Conservation (phyloP, 2,888 invertebrate genomes). For the Lordiphosa fenestrarum region DNA sequence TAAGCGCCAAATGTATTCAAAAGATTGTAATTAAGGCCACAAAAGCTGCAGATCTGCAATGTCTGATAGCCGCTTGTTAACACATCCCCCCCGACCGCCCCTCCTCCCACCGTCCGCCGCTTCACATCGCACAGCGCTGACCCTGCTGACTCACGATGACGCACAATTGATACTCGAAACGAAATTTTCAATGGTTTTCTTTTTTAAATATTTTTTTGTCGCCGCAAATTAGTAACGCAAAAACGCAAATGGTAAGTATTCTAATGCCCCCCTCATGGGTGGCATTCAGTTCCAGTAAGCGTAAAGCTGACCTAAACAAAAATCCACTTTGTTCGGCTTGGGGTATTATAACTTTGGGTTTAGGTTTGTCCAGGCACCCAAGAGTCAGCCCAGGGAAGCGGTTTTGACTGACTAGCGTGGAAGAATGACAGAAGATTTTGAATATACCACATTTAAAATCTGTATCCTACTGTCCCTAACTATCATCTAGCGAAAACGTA, state of each 20-base stretch:
- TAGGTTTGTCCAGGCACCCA: no score
- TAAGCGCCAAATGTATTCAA: slow-evolving; percentile 76
- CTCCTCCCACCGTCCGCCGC: not conserved
- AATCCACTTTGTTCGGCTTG: not conserved
- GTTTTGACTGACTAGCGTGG: no score
- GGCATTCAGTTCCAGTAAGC: slow-evolving; percentile 14
- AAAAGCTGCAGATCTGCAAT: slow-evolving; percentile 69
- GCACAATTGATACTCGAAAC: slow-evolving; percentile 59
- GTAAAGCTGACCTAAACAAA: slow-evolving; percentile 21
- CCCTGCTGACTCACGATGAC: slow-evolving; percentile 65
- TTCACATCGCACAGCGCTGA: not conserved
- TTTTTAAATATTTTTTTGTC: slow-evolving; percentile 38
- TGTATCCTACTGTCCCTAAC: no score
- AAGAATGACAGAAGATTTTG: no score
- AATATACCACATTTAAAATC: no score
- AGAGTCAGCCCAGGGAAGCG: no score
- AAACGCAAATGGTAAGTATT: slow-evolving; percentile 16
- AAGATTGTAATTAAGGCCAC: slow-evolving; percentile 76
- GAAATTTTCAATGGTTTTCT: slow-evolving; percentile 32
- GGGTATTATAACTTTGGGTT: no score
- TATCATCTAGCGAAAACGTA: no score
- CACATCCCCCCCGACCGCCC: slow-evolving; percentile 13
- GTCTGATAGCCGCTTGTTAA: slow-evolving; percentile 67
- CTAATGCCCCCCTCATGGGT: slow-evolving; percentile 1
- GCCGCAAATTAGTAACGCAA: slow-evolving; percentile 64